Base-by-base conservation (phyloP, 1,140 invertebrate genomes). In the Marisa cornuarietis region DNA sequence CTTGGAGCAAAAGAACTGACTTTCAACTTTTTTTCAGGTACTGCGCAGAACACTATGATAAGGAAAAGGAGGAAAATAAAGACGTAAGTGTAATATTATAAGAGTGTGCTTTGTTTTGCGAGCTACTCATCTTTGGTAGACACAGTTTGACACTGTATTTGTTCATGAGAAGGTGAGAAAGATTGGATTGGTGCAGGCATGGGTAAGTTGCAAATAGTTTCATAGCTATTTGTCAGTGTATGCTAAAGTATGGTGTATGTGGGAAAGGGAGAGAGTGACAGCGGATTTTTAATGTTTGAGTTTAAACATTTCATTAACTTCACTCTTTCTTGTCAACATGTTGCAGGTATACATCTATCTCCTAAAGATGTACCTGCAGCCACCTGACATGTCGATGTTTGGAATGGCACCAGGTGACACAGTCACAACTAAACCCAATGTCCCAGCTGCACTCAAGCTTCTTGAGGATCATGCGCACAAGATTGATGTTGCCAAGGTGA, bases 391-490 rank as follows among this genome's bases (percentile, higher is more conserved):
- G 9, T 92, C 92, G 81, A 88, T 82, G 22, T 78, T 88, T 49
- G 88, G 92, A 85, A 87, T 92, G 61, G 87, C 91, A 73, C 68
- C 85, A 26, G 76, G 71, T 16, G 92, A 91, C 83, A 89, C 80
- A 71, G 79, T 86, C 71, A 86, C 92, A 86, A 86, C 92, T 92
- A 74, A 90, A 81, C 94, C 95, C 0, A 95, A 98, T 90, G 88
- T 96, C 24, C 93, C 95, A 82, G 94, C 94, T 54, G 96, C 96
- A 13, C 90, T 99, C 0, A 90, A 93, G 76, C 89, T 98, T 63
- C 90, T 99, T 6, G 94, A 97, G 85, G 93, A 95, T 76, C 94
- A 98, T 90, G 95, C 96, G 0, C 92, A 93, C 18, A 94, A 95
- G 90, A 95, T 98, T 80, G 94, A 97, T 86, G 95, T 96, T 0